Evolutionary conservation across 2,888 invertebrate species (phyloP).

Genomic region (Saturnia japonica): DNA sequence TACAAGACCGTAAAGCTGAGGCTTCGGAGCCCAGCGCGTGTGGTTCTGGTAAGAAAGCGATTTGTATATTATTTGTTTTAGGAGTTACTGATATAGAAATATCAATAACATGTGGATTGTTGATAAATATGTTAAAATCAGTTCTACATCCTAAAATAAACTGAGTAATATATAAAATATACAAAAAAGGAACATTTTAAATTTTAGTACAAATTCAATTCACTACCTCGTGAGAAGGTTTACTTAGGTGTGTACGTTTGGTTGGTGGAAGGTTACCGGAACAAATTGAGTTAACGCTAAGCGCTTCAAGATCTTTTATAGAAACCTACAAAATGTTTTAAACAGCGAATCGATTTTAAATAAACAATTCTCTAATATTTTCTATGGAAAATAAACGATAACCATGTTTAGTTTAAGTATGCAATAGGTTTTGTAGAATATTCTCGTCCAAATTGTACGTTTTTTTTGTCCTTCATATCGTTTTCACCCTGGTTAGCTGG

Average conservation of each 20-base stretch:
- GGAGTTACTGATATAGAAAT: too few relatives aligned
- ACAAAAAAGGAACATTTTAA: too few relatives aligned
- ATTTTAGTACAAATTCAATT: not conserved
- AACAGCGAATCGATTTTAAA: not conserved
- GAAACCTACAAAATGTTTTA: constrained; percentile 11
- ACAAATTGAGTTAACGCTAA: constrained; percentile 15
- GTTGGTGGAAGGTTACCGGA: constrained; percentile 11
- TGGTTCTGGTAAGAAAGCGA: too few relatives aligned
- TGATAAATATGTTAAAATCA: not conserved
- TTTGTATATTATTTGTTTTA: too few relatives aligned
- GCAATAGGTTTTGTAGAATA: not conserved
- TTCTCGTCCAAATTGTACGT: not conserved
- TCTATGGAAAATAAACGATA: not conserved
- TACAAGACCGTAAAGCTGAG: too few relatives aligned
- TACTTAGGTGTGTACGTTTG: constrained; percentile 11
- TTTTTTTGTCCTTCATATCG: too few relatives aligned
- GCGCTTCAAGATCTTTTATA: not conserved
- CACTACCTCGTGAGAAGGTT: not conserved
- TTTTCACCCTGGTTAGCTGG: too few relatives aligned
- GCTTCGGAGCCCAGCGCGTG: too few relatives aligned
- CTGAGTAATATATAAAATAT: not conserved
- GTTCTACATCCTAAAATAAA: not conserved
- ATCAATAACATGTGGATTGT: too few relatives aligned
- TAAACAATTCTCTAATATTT: not conserved
- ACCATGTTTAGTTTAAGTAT: not conserved